Evolutionary conservation across 1,140 invertebrate genomes (phyloP).

Genomic region (Pectinophora gossypiella): DNA sequence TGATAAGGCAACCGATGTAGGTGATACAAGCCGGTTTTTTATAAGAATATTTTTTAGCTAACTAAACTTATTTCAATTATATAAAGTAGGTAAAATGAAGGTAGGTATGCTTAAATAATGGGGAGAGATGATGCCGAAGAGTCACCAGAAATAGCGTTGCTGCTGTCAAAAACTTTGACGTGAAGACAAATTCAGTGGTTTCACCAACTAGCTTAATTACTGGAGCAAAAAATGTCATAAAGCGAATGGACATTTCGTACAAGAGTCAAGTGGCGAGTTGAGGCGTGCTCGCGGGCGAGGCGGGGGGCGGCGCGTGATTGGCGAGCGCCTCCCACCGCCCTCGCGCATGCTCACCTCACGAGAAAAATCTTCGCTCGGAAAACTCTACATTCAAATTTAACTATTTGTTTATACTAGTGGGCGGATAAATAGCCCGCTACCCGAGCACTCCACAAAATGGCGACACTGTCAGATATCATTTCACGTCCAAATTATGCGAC

Average conservation of each 20-base stretch:
- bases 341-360: conserved; percentile 47
- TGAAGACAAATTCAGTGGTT: neutral
- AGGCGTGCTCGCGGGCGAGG: neutral
- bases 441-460: conserved; percentile 35
- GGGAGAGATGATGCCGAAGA: too few relatives aligned
- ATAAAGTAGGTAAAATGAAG: too few relatives aligned
- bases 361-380: conserved; percentile 62
- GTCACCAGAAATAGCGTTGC: too few relatives aligned
- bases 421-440: conserved; percentile 27
- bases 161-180: neutral
- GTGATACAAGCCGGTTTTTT: neutral
- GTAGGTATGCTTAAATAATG: too few relatives aligned
- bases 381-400: conserved; percentile 47
- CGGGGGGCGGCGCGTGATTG: conserved; percentile 45
- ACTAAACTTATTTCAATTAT: too few relatives aligned
- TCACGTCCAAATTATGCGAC: neutral
- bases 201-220: neutral
- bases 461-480: conserved; percentile 12
- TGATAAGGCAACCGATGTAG: neutral
- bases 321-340: conserved; percentile 60
- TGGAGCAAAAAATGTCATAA: conserved; percentile 1
- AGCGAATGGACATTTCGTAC: neutral
- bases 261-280: neutral
- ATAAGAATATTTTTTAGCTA: too few relatives aligned
- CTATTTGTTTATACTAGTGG: conserved; percentile 52